Evolutionary conservation across 1,140 invertebrate genomes (phyloP).

Genomic region (Rhopalosiphum maidis): DNA sequence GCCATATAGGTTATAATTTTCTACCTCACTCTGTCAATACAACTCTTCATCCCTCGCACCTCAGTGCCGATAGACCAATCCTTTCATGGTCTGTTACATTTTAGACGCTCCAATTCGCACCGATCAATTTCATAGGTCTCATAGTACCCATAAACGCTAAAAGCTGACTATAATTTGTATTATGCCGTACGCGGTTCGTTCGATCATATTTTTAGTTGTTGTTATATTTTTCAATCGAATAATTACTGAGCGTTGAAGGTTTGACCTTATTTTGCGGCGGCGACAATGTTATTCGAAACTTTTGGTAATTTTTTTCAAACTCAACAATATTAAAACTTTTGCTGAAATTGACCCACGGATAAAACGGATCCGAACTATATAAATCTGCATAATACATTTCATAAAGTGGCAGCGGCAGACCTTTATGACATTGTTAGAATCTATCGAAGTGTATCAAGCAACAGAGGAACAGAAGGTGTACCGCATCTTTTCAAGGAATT

Average conservation of each 20-base stretch:
- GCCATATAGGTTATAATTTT: conserved; percentile 40
- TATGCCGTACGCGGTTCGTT: background rate
- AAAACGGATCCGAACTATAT: background rate
- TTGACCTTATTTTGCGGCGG: background rate
- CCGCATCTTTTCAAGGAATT: background rate
- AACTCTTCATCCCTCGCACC: background rate
- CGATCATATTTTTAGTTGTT: background rate
- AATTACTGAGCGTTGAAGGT: background rate
- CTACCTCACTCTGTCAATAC: conserved; percentile 37
- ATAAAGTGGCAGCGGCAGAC: background rate
- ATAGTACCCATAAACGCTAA: background rate
- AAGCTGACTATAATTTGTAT: background rate
- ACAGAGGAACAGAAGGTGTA: background rate
- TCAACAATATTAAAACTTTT: background rate
- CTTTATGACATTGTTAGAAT: background rate
- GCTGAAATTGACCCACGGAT: background rate
- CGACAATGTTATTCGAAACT: background rate
- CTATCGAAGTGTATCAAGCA: background rate
- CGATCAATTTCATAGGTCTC: background rate
- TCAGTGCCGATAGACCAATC: background rate
- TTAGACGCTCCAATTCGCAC: conserved; percentile 45
- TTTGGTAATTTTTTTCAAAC: background rate
- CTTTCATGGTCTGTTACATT: conserved; percentile 18
- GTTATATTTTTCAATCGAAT: background rate
- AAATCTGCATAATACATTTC: background rate